Conservation (phyloP, 23 tunicate genomes). For the Phallusia fumigata region DNA sequence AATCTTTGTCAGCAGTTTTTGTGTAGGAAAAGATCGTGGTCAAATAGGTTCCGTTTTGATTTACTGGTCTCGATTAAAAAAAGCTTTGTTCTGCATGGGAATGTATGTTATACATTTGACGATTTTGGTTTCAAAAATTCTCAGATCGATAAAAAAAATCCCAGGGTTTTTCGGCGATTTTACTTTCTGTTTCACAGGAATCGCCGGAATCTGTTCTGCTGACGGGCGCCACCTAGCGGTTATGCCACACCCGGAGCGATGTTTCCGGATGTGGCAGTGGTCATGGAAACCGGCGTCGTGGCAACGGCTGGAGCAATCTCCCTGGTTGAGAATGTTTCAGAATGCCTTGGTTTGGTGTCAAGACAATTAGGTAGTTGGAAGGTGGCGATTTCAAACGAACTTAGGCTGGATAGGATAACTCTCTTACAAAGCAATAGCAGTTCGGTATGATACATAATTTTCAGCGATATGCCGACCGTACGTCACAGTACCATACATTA, state of each 20-base stretch:
- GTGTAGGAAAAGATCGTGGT: too few relatives aligned
- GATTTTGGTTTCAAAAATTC: not conserved
- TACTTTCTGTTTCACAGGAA: slow-evolving; percentile 25
- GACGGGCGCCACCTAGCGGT: slow-evolving; percentile 90
- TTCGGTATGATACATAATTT: too few relatives aligned
- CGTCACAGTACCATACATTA: too few relatives aligned
- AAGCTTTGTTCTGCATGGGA: too few relatives aligned
- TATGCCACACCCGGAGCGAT: slow-evolving; percentile 93
- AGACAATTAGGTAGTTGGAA: not conserved
- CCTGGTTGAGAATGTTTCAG: slow-evolving; percentile 78
- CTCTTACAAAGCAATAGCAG: too few relatives aligned
- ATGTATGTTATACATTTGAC: not conserved
- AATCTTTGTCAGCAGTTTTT: too few relatives aligned
- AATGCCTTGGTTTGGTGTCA: slow-evolving; percentile 74
- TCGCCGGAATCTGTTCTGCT: slow-evolving; percentile 82
- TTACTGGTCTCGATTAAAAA: too few relatives aligned
- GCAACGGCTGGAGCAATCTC: slow-evolving; percentile 33
- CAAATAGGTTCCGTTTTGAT: too few relatives aligned
- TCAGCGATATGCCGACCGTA: too few relatives aligned
- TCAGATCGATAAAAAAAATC: not conserved
- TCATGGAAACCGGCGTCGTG: slow-evolving; percentile 66
- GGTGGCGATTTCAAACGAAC: too few relatives aligned
- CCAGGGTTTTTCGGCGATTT: not conserved
- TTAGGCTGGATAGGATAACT: too few relatives aligned
- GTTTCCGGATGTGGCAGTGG: slow-evolving; percentile 76